These are phyloP conservation scores for Lydus trimaculatus DNA, from an alignment of 2,888 invertebrate genomes.

Conservation along the genomic window DNA sequence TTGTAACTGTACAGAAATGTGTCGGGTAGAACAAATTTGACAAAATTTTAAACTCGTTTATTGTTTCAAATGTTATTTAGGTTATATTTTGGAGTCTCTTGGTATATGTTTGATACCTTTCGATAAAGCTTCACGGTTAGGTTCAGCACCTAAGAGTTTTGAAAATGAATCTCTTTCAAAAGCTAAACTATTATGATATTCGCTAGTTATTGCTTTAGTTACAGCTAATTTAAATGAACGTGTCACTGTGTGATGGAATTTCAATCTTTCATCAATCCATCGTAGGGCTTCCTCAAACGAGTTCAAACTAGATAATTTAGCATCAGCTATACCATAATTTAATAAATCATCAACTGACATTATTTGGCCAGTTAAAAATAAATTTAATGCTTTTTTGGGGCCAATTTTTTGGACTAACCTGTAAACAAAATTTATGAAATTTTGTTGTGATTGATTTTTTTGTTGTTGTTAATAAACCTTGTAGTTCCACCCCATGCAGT, in stretches of 20 bases:
- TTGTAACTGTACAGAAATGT: too few species aligned
- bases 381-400: constrained; percentile 45
- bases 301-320: constrained; percentile 39
- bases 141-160: constrained; percentile 49
- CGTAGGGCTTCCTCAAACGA: constrained; percentile 40
- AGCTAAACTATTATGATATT: constrained; percentile 34
- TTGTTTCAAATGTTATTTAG: not conserved
- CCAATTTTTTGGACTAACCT: constrained; percentile 51
- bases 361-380: constrained; percentile 48
- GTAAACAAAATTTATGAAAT: constrained; percentile 23
- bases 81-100: constrained; percentile 18
- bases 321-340: constrained; percentile 45
- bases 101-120: constrained; percentile 49
- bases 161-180: constrained; percentile 46
- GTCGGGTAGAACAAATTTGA: not conserved
- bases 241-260: constrained; percentile 42
- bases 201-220: constrained; percentile 23
- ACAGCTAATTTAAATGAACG: constrained; percentile 45
- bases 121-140: constrained; percentile 45
- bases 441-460: not conserved
- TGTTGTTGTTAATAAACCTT: constrained; percentile 41
- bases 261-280: constrained; percentile 45
- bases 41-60: not conserved
- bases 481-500: constrained; percentile 55
- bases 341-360: constrained; percentile 49